Evolutionary conservation across 2,797 vertebrate species (phyloP).

Genomic region (Nyctalus aviator): DNA sequence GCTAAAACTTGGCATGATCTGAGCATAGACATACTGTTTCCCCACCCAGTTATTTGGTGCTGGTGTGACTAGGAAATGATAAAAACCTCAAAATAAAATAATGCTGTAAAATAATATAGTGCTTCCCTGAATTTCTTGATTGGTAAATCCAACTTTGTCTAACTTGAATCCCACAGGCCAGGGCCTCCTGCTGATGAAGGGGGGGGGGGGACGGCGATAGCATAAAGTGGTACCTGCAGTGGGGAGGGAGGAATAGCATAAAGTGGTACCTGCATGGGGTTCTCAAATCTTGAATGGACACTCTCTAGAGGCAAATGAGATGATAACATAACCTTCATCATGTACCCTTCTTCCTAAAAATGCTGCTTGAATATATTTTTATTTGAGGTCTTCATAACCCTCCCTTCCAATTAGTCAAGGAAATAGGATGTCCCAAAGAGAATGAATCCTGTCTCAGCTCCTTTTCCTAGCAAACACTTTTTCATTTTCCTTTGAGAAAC

Average conservation of each 20-base stretch:
- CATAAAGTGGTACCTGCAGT: too few species aligned
- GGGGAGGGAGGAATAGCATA: neutral
- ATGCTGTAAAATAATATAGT: neutral
- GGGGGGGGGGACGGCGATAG: neutral
- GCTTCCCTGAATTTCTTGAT: neutral
- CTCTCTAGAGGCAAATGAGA: neutral
- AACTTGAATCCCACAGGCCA: conserved; percentile 16
- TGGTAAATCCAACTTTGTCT: conserved; percentile 4
- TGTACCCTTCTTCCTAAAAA: neutral
- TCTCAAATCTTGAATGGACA: neutral
- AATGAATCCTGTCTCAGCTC: neutral
- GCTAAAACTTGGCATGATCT: neutral
- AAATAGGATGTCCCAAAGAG: neutral
- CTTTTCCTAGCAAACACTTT: neutral
- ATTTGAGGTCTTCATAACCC: neutral
- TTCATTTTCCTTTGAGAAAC: neutral
- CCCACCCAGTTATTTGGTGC: neutral
- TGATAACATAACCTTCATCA: neutral
- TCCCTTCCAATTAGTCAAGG: neutral
- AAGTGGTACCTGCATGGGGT: neutral
- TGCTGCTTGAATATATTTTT: neutral
- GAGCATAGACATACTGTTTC: neutral
- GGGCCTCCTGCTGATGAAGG: neutral
- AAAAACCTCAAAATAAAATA: conserved; percentile 27
- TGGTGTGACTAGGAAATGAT: neutral